These are phyloP conservation scores for Zaprionus ghesquierei DNA, from an alignment of 1,140 invertebrate genomes.

Conservation along the genomic window DNA sequence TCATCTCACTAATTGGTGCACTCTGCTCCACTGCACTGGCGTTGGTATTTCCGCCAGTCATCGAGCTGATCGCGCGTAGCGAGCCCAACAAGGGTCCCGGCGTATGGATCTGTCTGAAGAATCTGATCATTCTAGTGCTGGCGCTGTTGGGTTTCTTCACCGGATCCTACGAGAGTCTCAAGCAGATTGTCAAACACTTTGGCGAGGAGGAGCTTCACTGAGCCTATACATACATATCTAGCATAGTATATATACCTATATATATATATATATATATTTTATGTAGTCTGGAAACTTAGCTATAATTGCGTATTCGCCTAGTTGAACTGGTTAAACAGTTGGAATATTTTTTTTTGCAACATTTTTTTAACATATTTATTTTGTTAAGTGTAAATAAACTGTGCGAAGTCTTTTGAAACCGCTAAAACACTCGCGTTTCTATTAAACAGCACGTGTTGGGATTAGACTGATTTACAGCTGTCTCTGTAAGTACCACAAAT, in stretches of 20 bases:
- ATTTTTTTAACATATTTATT: conserved; percentile 6
- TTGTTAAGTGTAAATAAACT: conserved; percentile 35
- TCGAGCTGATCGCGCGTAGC: conserved; percentile 88
- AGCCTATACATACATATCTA: neutral
- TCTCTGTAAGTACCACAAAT: neutral
- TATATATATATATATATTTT: neutral
- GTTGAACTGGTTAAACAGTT: neutral
- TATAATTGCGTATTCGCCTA: conserved; percentile 4
- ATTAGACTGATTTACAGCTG: neutral
- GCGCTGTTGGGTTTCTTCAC: conserved; percentile 88
- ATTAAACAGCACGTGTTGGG: neutral
- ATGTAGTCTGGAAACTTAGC: neutral
- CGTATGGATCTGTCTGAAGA: conserved; percentile 84
- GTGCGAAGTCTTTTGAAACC: neutral
- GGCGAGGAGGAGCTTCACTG: conserved; percentile 56
- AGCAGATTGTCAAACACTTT: conserved; percentile 84
- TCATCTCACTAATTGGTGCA: conserved; percentile 96
- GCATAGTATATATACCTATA: neutral
- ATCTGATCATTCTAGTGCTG: conserved; percentile 86
- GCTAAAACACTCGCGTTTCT: neutral
- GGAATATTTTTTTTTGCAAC: neutral
- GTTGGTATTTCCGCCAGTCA: conserved; percentile 94
- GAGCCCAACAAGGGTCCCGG: conserved; percentile 83
- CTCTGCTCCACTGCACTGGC: conserved; percentile 93
- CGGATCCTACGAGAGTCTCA: conserved; percentile 89